These are phyloP conservation scores for Enteromius mattozi DNA, from an alignment of 2,797 vertebrate species.

Conservation along the genomic window DNA sequence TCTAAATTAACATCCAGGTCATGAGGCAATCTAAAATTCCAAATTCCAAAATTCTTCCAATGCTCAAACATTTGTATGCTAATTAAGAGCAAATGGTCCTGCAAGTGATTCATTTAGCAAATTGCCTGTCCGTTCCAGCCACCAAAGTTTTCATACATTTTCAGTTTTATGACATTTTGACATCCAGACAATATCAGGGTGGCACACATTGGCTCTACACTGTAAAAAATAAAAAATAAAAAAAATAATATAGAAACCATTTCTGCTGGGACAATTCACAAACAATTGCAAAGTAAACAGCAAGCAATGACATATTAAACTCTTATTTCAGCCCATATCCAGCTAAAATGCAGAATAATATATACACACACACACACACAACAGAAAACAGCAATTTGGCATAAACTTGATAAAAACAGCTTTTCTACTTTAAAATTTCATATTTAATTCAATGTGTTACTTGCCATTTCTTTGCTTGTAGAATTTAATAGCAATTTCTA, in stretches of 20 bases:
- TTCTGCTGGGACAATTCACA: not conserved
- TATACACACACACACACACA: no score
- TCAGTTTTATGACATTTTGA: not conserved
- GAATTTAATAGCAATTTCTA: no score
- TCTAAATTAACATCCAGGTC: constrained; percentile 6
- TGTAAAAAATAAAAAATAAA: not conserved
- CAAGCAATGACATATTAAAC: not conserved
- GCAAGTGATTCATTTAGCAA: not conserved
- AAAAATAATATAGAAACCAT: not conserved
- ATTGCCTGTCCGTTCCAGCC: not conserved
- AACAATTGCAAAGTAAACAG: not conserved
- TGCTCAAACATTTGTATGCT: not conserved
- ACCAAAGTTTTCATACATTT: not conserved
- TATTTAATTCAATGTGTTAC: no score
- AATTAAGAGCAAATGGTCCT: constrained; percentile 19
- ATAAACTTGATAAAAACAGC: no score
- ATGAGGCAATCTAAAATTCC: constrained; percentile 1
- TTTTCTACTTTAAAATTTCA: no score
- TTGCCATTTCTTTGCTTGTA: no score
- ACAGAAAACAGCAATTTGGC: no score
- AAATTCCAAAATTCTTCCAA: not conserved
- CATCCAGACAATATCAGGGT: constrained; percentile 3
- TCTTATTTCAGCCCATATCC: not conserved
- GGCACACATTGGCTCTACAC: not conserved
- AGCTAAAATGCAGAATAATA: not conserved